These are phyloP conservation scores for Gryllus bimaculatus DNA, from an alignment of 1,140 invertebrate species.

Conservation along the genomic window DNA sequence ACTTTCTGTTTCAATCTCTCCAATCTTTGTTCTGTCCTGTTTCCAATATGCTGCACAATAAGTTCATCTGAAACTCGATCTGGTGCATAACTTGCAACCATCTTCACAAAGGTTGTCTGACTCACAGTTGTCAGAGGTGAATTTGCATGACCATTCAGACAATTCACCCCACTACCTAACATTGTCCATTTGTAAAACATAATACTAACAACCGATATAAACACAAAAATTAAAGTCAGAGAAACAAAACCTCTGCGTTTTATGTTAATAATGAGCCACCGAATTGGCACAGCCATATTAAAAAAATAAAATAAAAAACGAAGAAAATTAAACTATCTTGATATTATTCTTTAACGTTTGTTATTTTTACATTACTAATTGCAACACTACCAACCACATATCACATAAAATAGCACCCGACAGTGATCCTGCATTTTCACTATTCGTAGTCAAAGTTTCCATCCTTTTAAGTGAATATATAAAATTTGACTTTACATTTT, in stretches of 20 bases:
- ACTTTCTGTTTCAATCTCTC: constrained; percentile 25
- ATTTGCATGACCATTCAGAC: constrained; percentile 4
- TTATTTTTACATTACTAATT: too few relatives aligned
- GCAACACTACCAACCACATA: too few relatives aligned
- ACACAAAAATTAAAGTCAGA: neutral
- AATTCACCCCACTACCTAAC: constrained; percentile 12
- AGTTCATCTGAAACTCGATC: neutral
- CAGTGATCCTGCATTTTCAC: too few relatives aligned
- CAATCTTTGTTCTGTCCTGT: constrained; percentile 22
- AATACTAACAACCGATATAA: constrained; percentile 11
- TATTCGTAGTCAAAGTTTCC: too few relatives aligned
- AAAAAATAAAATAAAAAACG: neutral
- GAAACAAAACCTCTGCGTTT: constrained; percentile 8
- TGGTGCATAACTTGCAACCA: neutral
- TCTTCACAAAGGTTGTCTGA: neutral
- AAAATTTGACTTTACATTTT: too few relatives aligned
- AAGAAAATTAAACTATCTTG: too few relatives aligned
- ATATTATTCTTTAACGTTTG: too few relatives aligned
- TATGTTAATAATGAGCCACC: constrained; percentile 13
- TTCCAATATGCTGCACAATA: neutral
- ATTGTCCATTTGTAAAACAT: constrained; percentile 18
- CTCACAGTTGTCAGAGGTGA: neutral
- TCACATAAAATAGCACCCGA: too few relatives aligned
- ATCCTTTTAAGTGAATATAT: too few relatives aligned
- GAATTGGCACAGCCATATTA: neutral